Conservation (phyloP, 2,797 vertebrate genomes). For the Cuniculus paca region DNA sequence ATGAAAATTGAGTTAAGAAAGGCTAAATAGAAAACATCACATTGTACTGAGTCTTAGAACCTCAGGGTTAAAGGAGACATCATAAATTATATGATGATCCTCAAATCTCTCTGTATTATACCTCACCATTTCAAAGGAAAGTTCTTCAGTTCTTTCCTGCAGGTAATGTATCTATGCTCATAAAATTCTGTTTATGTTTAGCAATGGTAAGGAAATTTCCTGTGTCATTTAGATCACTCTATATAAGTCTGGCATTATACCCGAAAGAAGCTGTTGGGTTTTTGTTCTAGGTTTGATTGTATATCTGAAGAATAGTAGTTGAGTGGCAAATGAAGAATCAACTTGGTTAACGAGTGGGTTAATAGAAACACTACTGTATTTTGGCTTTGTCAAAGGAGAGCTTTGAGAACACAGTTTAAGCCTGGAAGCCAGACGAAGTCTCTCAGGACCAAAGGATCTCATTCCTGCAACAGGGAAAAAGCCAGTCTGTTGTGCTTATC, state of each 20-base stretch:
- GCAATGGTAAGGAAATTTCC: neutral
- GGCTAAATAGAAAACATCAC: neutral
- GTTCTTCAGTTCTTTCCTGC: slow-evolving; percentile 4
- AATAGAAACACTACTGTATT: neutral
- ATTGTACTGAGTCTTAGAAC: slow-evolving; percentile 23
- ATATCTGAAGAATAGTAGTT: neutral
- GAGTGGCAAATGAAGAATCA: neutral
- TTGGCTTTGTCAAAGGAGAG: neutral
- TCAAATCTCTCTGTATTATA: slow-evolving; percentile 10
- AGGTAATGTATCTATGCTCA: neutral
- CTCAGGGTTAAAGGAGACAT: neutral
- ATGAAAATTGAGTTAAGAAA: slow-evolving; percentile 21
- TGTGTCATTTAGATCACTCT: neutral
- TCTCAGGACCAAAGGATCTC: neutral
- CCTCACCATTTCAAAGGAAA: slow-evolving; percentile 7
- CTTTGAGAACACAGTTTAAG: neutral
- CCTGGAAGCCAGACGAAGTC: neutral
- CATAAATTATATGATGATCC: neutral
- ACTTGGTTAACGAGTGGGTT: neutral
- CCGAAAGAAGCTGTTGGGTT: neutral
- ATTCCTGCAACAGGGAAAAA: neutral
- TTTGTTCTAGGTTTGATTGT: neutral
- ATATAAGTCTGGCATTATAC: neutral
- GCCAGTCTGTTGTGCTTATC: neutral
- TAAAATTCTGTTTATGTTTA: slow-evolving; percentile 15